Conservation (phyloP, 2,888 invertebrate species). For the Drosophila helvetica region DNA sequence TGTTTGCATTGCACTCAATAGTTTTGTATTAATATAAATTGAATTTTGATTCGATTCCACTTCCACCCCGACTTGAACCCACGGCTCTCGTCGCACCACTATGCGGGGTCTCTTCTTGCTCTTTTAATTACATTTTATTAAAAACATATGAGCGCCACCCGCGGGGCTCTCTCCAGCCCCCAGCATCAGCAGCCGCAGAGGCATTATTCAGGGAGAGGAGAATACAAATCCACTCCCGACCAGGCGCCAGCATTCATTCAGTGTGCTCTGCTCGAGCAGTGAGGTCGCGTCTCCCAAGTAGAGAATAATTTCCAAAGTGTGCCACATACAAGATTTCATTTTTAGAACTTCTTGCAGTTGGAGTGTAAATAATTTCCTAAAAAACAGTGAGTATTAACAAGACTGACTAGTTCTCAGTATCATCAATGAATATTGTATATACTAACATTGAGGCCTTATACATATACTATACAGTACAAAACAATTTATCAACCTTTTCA, state of each 20-base stretch:
- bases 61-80: background rate
- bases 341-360: background rate
- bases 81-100: too few relatives aligned
- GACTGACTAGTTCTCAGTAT: background rate
- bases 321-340: background rate
- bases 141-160: conserved; percentile 50
- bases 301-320: background rate
- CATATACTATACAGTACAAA: conserved; percentile 18
- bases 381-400: conserved; percentile 25
- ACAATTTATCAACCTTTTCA: conserved; percentile 80
- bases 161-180: conserved; percentile 8
- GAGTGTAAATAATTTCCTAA: background rate
- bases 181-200: conserved; percentile 9
- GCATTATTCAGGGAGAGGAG: background rate
- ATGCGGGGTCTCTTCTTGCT: conserved; percentile 39
- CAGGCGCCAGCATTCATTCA: conserved; percentile 67
- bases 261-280: conserved; percentile 59
- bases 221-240: conserved; percentile 21
- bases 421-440: background rate
- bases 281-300: conserved; percentile 34
- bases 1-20: conserved; percentile 59
- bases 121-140: conserved; percentile 64
- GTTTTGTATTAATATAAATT: conserved; percentile 76
- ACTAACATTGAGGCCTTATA: background rate
- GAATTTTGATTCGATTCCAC: conserved; percentile 64